Evolutionary conservation across 2,113 vertebrate genomes (phyloP).

Genomic region (Zingel zingel): DNA sequence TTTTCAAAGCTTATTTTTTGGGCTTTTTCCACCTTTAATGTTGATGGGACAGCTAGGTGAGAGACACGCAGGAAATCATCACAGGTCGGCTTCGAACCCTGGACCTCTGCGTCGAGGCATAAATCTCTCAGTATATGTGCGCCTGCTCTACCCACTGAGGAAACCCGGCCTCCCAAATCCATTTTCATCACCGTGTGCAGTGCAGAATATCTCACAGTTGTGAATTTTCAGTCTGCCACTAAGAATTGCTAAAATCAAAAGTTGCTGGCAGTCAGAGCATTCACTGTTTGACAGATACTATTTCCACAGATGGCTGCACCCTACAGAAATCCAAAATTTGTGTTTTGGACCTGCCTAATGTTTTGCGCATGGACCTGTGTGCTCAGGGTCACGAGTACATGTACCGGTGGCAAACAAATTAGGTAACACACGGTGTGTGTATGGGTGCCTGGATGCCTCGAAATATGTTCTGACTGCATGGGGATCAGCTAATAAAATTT

Average conservation of each 20-base stretch:
- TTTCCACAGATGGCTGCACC: background rate
- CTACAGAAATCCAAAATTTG: background rate
- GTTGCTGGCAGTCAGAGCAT: too few relatives aligned
- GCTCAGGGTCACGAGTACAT: conserved; percentile 18
- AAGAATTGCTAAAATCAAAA: background rate
- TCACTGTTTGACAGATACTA: background rate
- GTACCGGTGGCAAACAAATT: conserved; percentile 26
- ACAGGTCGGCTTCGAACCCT: too few relatives aligned
- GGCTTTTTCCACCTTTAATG: too few relatives aligned
- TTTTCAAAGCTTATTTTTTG: too few relatives aligned
- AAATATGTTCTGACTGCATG: conserved; percentile 22
- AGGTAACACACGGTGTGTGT: background rate
- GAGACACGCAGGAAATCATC: too few relatives aligned
- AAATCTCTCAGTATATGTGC: too few relatives aligned
- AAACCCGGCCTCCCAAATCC: background rate
- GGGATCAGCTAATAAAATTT: conserved; percentile 48
- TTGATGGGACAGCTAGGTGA: too few relatives aligned
- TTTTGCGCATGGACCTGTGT: conserved; percentile 25
- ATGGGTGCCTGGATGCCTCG: background rate
- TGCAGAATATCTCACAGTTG: background rate
- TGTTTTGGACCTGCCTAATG: conserved; percentile 25
- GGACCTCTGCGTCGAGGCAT: too few relatives aligned
- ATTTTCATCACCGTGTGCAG: background rate
- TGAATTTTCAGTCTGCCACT: background rate
- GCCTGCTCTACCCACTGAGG: too few relatives aligned